phyloP scores from a whole-genome alignment of 1,140 invertebrate species.

The Pachypeltis micranthus region DNA sequence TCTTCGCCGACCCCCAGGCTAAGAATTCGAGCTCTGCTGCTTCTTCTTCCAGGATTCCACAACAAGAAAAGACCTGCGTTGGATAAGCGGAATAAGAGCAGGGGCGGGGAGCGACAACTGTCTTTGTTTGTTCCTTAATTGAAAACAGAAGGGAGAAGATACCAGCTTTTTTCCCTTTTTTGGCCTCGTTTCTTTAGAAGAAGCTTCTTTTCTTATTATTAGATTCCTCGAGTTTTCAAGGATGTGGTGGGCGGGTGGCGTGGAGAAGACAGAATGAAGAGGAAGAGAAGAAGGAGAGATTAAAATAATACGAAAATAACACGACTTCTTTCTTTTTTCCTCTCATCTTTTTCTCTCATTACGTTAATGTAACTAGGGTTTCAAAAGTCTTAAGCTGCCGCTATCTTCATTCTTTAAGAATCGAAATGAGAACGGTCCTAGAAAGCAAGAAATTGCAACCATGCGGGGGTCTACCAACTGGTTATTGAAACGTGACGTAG shows the following conservation, averaged over 20 bases:
- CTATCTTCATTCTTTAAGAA: no score
- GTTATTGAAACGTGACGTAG: no score
- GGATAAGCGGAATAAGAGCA: no score
- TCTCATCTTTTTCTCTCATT: background rate
- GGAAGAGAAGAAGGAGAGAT: background rate
- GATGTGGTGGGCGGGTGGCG: background rate
- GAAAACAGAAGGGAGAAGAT: slow-evolving; percentile 9
- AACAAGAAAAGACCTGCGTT: background rate
- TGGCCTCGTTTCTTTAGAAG: background rate
- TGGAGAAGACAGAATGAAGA: background rate
- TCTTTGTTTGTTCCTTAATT: slow-evolving; percentile 16
- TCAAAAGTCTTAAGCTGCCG: no score
- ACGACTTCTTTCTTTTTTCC: background rate
- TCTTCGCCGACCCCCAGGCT: background rate
- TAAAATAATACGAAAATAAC: background rate
- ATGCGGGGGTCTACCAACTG: no score
- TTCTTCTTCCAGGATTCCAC: no score
- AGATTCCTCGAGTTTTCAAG: background rate
- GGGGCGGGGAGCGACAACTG: slow-evolving; percentile 3
- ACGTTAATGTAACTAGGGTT: no score
- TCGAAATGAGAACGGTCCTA: no score
- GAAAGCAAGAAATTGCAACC: no score
- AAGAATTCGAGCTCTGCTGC: background rate
- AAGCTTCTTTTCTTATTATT: background rate
- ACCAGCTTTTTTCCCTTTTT: background rate